phyloP scores from a whole-genome alignment of 1,140 invertebrate genomes.

The Sycophaga agraensis region DNA sequence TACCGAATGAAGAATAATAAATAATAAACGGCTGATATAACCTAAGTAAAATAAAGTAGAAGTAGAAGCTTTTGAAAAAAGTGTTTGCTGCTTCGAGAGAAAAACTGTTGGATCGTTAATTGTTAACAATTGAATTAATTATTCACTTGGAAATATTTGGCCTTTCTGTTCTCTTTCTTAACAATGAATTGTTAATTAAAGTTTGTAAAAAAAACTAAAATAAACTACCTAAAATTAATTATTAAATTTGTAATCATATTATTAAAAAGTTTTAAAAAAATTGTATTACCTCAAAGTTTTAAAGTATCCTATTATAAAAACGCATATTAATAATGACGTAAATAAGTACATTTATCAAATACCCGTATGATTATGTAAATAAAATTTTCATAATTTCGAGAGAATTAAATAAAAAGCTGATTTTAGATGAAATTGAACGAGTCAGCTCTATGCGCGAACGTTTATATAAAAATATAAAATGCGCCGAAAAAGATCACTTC shows the following conservation, averaged over 20 bases:
- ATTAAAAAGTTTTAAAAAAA: neutral
- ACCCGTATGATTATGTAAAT: constrained; percentile 6
- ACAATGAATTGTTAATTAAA: constrained; percentile 18
- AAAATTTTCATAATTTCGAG: neutral
- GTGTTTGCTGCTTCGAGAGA: constrained; percentile 9
- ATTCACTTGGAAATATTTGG: neutral
- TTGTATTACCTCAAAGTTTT: neutral
- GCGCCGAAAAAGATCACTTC: neutral
- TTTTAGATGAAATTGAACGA: neutral
- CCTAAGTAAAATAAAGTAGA: constrained; percentile 13
- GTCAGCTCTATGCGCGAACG: neutral
- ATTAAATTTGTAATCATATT: constrained; percentile 14
- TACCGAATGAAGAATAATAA: constrained; percentile 9
- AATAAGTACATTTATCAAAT: neutral
- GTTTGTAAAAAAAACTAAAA: constrained; percentile 7
- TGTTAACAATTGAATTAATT: constrained; percentile 7
- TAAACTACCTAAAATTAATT: constrained; percentile 2
- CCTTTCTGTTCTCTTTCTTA: no score
- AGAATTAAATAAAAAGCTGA: neutral
- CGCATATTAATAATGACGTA: neutral
- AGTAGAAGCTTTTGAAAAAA: constrained; percentile 26
- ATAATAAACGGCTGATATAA: constrained; percentile 13
- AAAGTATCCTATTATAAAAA: neutral
- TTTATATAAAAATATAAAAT: no score
- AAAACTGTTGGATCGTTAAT: constrained; percentile 22